Percentiles rank a stretch among this genome's conserved stretches.
Evolutionary conservation across 2,113 vertebrate genomes (phyloP).

Genomic region (Turdus rufiventris): DNA sequence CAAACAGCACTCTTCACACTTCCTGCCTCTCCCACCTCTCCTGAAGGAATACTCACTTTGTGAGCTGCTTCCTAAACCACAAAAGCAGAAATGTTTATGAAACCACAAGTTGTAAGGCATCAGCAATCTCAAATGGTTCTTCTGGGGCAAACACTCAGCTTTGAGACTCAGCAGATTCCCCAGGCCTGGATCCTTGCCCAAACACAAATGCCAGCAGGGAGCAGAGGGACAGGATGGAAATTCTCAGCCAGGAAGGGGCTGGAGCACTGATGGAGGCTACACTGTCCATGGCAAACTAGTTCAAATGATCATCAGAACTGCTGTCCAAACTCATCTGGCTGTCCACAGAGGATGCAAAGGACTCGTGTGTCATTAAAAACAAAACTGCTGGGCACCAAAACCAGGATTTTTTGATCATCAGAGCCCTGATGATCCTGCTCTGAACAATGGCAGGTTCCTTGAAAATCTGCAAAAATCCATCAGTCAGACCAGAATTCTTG

Average conservation of each 20-base stretch:
- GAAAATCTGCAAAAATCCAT: not conserved
- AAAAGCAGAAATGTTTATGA: not conserved
- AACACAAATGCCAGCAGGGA: accelerated
- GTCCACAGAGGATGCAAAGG: not conserved
- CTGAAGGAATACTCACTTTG: not conserved
- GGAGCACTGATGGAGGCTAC: not conserved
- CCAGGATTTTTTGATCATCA: not conserved
- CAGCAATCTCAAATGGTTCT: not conserved
- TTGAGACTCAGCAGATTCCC: not conserved
- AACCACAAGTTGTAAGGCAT: not conserved
- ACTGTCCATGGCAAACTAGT: not conserved
- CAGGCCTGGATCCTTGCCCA: not conserved
- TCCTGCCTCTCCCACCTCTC: not conserved
- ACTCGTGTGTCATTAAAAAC: not conserved
- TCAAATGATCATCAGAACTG: not conserved
- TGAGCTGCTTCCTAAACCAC: not conserved
- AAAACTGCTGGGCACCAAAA: not conserved
- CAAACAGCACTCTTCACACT: not conserved
- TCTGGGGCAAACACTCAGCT: accelerated
- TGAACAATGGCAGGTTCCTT: not conserved
- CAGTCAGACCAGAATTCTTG: not conserved
- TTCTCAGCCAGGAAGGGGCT: not conserved
- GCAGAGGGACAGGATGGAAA: not conserved
- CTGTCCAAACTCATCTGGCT: not conserved
- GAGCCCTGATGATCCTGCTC: not conserved